A percentile compares a stretch with the other conserved stretches of the same genome.
These are phyloP conservation scores for Acromyrmex charruanus DNA, from an alignment of 1,140 invertebrate genomes.

Conservation along the genomic window DNA sequence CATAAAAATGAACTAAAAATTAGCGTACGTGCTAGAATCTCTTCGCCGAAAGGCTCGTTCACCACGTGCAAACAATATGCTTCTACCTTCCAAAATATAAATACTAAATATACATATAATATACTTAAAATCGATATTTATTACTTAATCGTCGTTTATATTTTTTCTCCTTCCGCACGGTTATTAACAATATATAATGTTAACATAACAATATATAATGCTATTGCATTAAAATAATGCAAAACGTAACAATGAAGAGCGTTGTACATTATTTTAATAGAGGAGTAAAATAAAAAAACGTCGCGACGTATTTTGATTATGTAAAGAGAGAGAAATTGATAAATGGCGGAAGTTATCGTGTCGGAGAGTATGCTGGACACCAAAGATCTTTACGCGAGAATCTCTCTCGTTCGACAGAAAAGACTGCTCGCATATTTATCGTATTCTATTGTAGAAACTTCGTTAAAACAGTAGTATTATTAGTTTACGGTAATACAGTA, in stretches of 20 bases:
- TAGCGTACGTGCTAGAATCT: neutral
- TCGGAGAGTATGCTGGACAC: slow-evolving; percentile 70
- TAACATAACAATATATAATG: slow-evolving; percentile 58
- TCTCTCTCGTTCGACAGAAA: neutral
- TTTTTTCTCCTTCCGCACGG: neutral
- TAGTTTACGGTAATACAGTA: slow-evolving; percentile 36
- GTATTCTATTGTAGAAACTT: slow-evolving; percentile 54
- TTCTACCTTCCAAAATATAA: slow-evolving; percentile 52
- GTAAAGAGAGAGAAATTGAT: slow-evolving; percentile 26
- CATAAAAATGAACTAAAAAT: slow-evolving; percentile 43
- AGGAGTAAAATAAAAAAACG: slow-evolving; percentile 37
- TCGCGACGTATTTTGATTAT: slow-evolving; percentile 72
- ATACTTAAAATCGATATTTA: neutral
- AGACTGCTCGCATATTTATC: slow-evolving; percentile 27
- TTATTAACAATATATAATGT: slow-evolving; percentile 55
- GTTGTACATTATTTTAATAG: slow-evolving; percentile 65
- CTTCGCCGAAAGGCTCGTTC: neutral
- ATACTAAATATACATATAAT: slow-evolving; percentile 62
- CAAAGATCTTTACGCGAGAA: slow-evolving; percentile 66
- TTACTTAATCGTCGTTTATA: slow-evolving; percentile 50
- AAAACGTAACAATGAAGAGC: slow-evolving; percentile 66
- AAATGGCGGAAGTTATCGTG: slow-evolving; percentile 65
- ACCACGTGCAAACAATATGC: neutral
- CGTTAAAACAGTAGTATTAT: slow-evolving; percentile 66
- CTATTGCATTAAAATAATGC: slow-evolving; percentile 66